phyloP scores from a whole-genome alignment of 2,113 vertebrate genomes.

The Etia nguti region DNA sequence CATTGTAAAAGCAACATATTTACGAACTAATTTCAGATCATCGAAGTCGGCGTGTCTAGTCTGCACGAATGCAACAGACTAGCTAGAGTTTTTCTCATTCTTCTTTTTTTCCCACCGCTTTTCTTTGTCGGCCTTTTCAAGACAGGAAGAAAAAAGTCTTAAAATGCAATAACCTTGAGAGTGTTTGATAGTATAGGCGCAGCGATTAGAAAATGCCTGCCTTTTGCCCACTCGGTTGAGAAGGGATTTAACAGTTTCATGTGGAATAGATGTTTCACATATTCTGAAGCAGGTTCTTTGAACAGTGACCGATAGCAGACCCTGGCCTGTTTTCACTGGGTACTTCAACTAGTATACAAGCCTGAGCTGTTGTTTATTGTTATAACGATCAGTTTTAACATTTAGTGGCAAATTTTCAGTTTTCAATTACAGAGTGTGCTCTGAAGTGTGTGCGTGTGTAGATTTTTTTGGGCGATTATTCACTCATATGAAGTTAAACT shows the following conservation, averaged over 20 bases:
- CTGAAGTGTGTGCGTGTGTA: neutral
- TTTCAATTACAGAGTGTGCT: neutral
- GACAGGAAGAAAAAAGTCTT: neutral
- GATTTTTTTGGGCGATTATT: neutral
- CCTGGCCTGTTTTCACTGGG: neutral
- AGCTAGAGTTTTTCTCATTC: neutral
- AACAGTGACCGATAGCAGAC: neutral
- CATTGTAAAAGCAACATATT: neutral
- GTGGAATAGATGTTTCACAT: conserved; percentile 8
- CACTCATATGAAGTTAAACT: neutral
- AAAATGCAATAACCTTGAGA: neutral
- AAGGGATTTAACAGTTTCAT: neutral
- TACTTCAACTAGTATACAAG: neutral
- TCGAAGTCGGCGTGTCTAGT: neutral
- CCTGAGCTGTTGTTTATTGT: neutral
- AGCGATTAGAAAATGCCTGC: neutral
- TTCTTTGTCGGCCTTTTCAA: neutral
- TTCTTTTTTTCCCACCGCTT: neutral
- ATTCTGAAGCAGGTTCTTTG: conserved; percentile 12
- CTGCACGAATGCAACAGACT: neutral
- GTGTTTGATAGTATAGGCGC: neutral
- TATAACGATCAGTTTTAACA: neutral
- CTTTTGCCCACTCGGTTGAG: neutral
- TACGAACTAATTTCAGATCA: neutral
- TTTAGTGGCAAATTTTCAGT: neutral